phyloP scores from a whole-genome alignment of 2,888 invertebrate genomes.

The Idaea biselata region DNA sequence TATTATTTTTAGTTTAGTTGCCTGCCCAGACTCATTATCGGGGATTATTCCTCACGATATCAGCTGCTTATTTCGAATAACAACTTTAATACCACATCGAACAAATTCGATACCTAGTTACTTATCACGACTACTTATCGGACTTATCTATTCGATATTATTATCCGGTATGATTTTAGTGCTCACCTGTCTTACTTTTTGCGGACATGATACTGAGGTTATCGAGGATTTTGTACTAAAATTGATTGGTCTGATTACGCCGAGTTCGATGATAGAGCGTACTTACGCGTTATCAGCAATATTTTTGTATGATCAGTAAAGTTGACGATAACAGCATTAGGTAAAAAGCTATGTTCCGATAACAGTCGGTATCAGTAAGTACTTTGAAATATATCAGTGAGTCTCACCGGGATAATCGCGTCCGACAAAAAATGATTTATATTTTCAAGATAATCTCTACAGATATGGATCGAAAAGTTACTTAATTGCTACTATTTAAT shows the following conservation, averaged over 20 bases:
- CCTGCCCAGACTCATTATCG: conserved; percentile 41
- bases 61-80: conserved; percentile 48
- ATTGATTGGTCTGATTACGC: conserved; percentile 67
- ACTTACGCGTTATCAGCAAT: conserved; percentile 39
- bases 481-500: not conserved
- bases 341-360: conserved; percentile 46
- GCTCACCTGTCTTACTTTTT: conserved; percentile 52
- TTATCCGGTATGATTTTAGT: conserved; percentile 51
- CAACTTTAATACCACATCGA: conserved; percentile 45
- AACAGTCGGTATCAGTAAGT: conserved; percentile 26
- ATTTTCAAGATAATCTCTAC: conserved; percentile 29
- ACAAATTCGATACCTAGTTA: conserved; percentile 35
- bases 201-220: conserved; percentile 48
- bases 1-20: conserved; percentile 58
- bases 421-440: conserved; percentile 39
- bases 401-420: conserved; percentile 41
- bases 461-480: conserved; percentile 14
- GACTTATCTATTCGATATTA: conserved; percentile 39
- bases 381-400: conserved; percentile 39
- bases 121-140: conserved; percentile 39
- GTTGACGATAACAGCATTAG: conserved; percentile 50
- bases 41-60: conserved; percentile 43
- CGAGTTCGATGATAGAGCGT: conserved; percentile 43
- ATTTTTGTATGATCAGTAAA: conserved; percentile 57
- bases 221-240: conserved; percentile 61